Percentiles rank a stretch among this genome's conserved stretches.
Evolutionary conservation across 1,140 invertebrate species (phyloP).

Genomic region (Trissolcus basalis): DNA sequence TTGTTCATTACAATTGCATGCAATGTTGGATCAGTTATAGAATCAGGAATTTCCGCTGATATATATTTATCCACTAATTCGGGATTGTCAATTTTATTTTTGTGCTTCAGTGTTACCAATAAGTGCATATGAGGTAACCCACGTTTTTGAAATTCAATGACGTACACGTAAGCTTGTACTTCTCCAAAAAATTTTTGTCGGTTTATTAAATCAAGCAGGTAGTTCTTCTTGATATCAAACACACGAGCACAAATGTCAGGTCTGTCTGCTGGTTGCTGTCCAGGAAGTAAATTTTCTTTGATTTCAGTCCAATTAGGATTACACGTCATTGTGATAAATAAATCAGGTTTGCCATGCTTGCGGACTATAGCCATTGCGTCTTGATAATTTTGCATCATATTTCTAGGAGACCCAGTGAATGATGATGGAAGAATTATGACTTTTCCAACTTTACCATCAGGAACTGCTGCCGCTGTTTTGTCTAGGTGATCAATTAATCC

Average conservation of each 20-base stretch:
- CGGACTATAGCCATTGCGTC: conserved; percentile 14
- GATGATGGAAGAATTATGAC: conserved; percentile 51
- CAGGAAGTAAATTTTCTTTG: conserved; percentile 58
- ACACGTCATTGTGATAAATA: conserved; percentile 66
- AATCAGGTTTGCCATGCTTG: conserved; percentile 14
- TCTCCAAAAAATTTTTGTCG: conserved; percentile 32
- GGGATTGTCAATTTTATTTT: conserved; percentile 61
- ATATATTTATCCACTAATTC: conserved; percentile 67
- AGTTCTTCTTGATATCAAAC: conserved; percentile 38
- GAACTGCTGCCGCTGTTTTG: neutral
- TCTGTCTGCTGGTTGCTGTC: conserved; percentile 59
- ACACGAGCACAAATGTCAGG: conserved; percentile 21
- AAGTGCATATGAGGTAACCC: conserved; percentile 72
- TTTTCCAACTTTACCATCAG: neutral
- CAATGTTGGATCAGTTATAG: conserved; percentile 32
- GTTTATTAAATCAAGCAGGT: conserved; percentile 22
- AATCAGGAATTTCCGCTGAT: conserved; percentile 74
- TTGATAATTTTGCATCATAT: conserved; percentile 68
- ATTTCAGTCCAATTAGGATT: conserved; percentile 68
- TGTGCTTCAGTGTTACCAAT: conserved; percentile 63
- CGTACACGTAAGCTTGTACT: too few species aligned
- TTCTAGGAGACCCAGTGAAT: conserved; percentile 69
- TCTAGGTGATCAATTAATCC: conserved; percentile 3
- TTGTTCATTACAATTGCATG: conserved; percentile 48
- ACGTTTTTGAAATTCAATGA: conserved; percentile 66